Evolutionary conservation across 2,113 vertebrate genomes (phyloP), one percentile per base, ranked within the genome.

Genomic region (Amphiprion ocellaris): DNA sequence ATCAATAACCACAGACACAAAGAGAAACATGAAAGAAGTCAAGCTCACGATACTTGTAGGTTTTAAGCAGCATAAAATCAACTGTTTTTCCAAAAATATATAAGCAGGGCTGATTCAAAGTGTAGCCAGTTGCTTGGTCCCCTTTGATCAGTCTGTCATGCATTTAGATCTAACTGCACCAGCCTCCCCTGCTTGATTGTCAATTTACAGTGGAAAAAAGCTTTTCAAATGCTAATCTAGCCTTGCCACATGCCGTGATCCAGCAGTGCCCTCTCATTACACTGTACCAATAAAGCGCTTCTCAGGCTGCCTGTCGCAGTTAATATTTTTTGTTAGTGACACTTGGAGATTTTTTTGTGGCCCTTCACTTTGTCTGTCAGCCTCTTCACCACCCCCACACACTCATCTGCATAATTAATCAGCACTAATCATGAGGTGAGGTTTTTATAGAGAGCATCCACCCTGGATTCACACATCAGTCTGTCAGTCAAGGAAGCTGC

Each of bases 351-450:
- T 65, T 52, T 71, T 61, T 24, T 28, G 5, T 37, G 37, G 21
- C 21, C 21, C 4, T 63, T 79, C 28, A 39, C 26, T 65, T 79
- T 84, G 50, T 85, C 52, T 33, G 59, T 55, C 78, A n/a, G 55
- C 65, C 17, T 44, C 26, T 14, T 46, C 33, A 26, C 26, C 24
- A 46, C 41, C 16, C 52, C 52, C 71, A 56, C 66, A 28, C 63
- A 55, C 64, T 73, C 63, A 73, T 77, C 69, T 77, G 60, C 64
- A 77, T 86, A 50, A 28, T 66, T 68, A 60, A 77, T 64, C 65
- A 67, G 24, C 44, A 21, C 37, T 81, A 68, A 77, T 77, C 47
- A 80, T 52, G 79, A 70, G 62, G 68, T 72, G 47, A 59, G 28
- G 65, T 77, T 75, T 30, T 68, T 69, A 52, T 70, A 2, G 17